A percentile compares a stretch with the other conserved stretches of the same genome.
Evolutionary conservation across 2,113 vertebrate genomes (phyloP).

Genomic region (Verasper variegatus): DNA sequence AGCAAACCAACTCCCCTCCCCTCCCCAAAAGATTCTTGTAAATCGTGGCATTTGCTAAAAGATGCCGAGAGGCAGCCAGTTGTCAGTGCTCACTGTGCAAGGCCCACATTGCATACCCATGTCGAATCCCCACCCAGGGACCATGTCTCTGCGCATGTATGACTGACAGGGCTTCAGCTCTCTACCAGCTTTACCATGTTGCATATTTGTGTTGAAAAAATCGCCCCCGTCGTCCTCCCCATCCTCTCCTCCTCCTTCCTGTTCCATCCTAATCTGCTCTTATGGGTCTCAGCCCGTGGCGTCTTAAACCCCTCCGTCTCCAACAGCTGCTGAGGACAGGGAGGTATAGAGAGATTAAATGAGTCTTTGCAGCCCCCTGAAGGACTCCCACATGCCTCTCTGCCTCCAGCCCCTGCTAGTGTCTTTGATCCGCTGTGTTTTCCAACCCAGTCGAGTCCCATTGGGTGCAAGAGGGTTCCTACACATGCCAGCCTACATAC

Average conservation of each 20-base stretch:
- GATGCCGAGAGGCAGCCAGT: constrained; percentile 29
- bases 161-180: constrained; percentile 47
- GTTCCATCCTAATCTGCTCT: constrained; percentile 74
- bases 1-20: background rate
- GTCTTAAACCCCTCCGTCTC: constrained; percentile 71
- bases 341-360: constrained; percentile 76
- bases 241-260: constrained; percentile 49
- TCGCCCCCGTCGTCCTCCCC: constrained; percentile 6
- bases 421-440: constrained; percentile 72
- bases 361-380: constrained; percentile 64
- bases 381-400: constrained; percentile 66
- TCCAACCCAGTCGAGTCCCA: constrained; percentile 31
- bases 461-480: constrained; percentile 43
- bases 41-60: constrained; percentile 39
- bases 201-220: constrained; percentile 58
- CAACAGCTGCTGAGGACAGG: constrained; percentile 78
- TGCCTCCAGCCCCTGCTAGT: constrained; percentile 56
- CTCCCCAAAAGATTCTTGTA: constrained; percentile 12
- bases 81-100: constrained; percentile 16
- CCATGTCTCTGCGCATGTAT: constrained; percentile 14
- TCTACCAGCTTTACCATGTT: constrained; percentile 37
- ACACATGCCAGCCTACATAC: constrained; percentile 55
- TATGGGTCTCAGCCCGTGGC: constrained; percentile 69
- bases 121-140: constrained; percentile 4
- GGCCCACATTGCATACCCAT: constrained; percentile 13